Evolutionary conservation across 2,113 vertebrate species (phyloP).

Genomic region (Strix uralensis): DNA sequence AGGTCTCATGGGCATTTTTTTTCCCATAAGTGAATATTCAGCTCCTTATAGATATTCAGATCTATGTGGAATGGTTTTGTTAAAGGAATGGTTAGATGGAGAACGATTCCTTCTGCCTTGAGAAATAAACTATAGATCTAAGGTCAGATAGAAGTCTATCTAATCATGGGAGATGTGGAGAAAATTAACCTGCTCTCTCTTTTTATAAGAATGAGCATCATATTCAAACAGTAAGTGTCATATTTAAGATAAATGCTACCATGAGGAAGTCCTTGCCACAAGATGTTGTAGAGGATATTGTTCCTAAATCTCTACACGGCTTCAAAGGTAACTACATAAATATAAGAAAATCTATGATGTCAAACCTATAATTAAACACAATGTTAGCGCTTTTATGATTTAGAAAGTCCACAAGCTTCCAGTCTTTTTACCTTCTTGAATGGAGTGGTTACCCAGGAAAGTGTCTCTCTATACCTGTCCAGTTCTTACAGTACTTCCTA

Average conservation of each 20-base stretch:
- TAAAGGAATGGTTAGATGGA: not conserved
- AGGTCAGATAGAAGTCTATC: not conserved
- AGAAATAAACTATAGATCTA: not conserved
- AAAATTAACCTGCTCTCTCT: not conserved
- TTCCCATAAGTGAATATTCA: not conserved
- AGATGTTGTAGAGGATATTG: not conserved
- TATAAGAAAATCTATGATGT: not conserved
- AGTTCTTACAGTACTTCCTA: not conserved
- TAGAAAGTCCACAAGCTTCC: not conserved
- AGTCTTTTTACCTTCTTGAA: not conserved
- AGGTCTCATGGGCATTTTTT: not conserved
- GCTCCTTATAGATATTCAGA: not conserved
- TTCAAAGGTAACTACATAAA: not conserved
- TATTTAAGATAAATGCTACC: not conserved
- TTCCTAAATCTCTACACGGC: rapidly evolving
- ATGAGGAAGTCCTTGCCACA: not conserved
- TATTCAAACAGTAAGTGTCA: not conserved
- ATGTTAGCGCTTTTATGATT: not conserved
- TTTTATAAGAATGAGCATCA: not conserved
- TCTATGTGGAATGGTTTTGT: not conserved
- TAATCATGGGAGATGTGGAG: not conserved
- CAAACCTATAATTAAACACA: not conserved
- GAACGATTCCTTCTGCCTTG: not conserved
- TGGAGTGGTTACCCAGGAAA: not conserved
- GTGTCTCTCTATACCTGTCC: not conserved